Conservation (phyloP, 2,113 vertebrate genomes). For the Aspiorhynchus laticeps region DNA sequence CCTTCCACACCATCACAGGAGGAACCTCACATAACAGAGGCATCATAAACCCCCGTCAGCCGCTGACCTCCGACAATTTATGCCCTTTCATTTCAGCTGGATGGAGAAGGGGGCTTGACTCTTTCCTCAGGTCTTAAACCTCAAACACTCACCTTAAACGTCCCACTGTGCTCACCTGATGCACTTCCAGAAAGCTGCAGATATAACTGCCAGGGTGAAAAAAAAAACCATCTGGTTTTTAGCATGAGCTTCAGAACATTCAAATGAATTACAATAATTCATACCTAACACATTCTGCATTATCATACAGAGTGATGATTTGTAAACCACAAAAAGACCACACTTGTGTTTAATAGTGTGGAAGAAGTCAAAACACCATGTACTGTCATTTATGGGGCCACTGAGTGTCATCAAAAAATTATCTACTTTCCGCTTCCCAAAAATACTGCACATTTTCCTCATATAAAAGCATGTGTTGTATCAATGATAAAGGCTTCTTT, state of each 20-base stretch:
- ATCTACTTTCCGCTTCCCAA: neutral
- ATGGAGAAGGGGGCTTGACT: neutral
- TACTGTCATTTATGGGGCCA: neutral
- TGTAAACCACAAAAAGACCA: neutral
- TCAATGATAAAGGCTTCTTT: neutral
- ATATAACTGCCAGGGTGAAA: neutral
- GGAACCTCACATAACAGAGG: neutral
- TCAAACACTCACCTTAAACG: neutral
- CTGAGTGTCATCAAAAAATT: neutral
- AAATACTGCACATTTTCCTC: neutral
- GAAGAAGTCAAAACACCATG: neutral
- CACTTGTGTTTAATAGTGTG: neutral
- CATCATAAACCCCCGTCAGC: constrained; percentile 3
- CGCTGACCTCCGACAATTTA: constrained; percentile 26
- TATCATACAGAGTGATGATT: neutral
- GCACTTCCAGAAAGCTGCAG: neutral
- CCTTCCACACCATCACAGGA: neutral
- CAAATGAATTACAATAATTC: neutral
- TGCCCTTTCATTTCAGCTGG: constrained; percentile 8
- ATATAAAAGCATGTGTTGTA: neutral
- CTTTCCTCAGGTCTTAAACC: constrained; percentile 19
- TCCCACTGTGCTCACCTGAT: neutral
- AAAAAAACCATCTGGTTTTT: neutral
- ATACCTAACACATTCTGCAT: neutral
- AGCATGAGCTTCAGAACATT: neutral